These are phyloP conservation scores for Acanthurus tractus DNA, from an alignment of 2,797 vertebrate genomes.

Conservation along the genomic window DNA sequence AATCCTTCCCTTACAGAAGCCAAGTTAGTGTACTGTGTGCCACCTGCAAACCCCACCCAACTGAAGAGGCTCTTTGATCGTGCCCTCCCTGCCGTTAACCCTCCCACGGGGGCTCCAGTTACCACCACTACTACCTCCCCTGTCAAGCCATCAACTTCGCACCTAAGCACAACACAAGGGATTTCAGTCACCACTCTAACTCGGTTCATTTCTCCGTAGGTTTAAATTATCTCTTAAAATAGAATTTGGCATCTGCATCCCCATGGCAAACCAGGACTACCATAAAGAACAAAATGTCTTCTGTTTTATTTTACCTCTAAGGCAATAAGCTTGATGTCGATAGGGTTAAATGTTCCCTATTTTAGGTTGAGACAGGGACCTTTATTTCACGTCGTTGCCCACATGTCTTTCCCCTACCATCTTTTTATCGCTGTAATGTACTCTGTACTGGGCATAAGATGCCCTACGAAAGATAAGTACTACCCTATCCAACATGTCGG, in stretches of 20 bases:
- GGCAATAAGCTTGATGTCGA: slow-evolving; percentile 7
- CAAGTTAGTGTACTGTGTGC: slow-evolving; percentile 37
- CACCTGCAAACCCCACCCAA: slow-evolving; percentile 72
- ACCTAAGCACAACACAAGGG: slow-evolving; percentile 53
- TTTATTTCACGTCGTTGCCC: not conserved
- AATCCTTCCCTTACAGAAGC: slow-evolving; percentile 39
- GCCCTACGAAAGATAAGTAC: not conserved
- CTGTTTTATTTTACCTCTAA: slow-evolving; percentile 9
- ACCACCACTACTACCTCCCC: slow-evolving; percentile 53
- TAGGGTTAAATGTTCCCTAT: not conserved
- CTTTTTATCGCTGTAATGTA: not conserved
- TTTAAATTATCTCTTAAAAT: slow-evolving; percentile 60
- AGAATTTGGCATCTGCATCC: slow-evolving; percentile 38
- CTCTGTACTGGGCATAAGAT: not conserved
- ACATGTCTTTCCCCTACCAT: not conserved
- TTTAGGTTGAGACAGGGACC: not conserved
- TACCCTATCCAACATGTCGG: not conserved
- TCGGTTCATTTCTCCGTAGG: slow-evolving; percentile 28
- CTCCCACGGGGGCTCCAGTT: slow-evolving; percentile 61
- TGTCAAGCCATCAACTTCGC: slow-evolving; percentile 47
- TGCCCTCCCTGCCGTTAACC: slow-evolving; percentile 46
- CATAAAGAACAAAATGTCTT: not conserved
- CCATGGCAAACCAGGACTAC: not conserved
- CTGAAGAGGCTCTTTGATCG: slow-evolving; percentile 65
- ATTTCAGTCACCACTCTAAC: slow-evolving; percentile 52